A percentile compares a stretch with the other conserved stretches of the same genome.
phyloP scores from a whole-genome alignment of 2,888 invertebrate species.

The Hyposoter dolosus region DNA sequence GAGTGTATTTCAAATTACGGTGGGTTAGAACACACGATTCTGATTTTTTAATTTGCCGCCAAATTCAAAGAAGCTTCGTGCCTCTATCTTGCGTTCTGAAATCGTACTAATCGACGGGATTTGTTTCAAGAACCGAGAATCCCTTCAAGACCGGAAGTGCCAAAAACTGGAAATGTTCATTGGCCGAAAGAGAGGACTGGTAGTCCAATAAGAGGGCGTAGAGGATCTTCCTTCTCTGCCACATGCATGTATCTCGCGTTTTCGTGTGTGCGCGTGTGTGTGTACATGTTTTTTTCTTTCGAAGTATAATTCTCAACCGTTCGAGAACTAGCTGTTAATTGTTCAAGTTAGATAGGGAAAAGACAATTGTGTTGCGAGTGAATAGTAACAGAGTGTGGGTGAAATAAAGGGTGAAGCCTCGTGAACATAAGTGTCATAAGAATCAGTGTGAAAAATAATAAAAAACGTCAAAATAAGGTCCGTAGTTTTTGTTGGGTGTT shows the following conservation, averaged over 20 bases:
- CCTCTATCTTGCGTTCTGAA: not conserved
- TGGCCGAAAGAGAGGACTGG: not conserved
- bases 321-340: conserved; percentile 46
- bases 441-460: not conserved
- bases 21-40: not conserved
- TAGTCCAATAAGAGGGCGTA: not conserved
- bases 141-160: not conserved
- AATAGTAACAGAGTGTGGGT: not conserved
- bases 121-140: not conserved
- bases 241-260: conserved; percentile 11
- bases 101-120: not conserved
- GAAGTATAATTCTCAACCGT: conserved; percentile 29
- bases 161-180: conserved; percentile 1
- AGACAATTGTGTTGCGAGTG: conserved; percentile 2
- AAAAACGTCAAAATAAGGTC: not conserved
- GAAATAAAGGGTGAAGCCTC: not conserved
- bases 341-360: conserved; percentile 40
- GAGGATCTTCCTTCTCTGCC: conserved; percentile 1
- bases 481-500: not conserved
- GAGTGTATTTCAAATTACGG: too few relatives aligned
- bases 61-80: not conserved
- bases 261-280: conserved; percentile 32
- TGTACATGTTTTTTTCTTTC: conserved; percentile 40
- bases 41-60: not conserved
- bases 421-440: not conserved